Conservation (phyloP, 2,888 invertebrate genomes). For the Gandaritis pyraliata region DNA sequence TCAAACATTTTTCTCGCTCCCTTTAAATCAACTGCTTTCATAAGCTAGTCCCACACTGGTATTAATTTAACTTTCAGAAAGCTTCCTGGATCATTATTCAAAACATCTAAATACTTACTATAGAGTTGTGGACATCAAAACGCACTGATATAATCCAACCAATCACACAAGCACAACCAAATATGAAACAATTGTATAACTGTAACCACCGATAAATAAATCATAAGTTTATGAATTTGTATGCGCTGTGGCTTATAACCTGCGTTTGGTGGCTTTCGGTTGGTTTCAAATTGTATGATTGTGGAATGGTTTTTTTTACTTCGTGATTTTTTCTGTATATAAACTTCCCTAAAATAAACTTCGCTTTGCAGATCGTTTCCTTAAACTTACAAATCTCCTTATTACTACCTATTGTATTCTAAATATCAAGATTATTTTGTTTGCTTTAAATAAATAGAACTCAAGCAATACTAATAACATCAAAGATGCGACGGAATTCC, state of each 20-base stretch:
- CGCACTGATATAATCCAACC: conserved; percentile 19
- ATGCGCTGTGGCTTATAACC: conserved; percentile 36
- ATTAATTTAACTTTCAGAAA: not conserved
- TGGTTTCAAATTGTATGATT: conserved; percentile 8
- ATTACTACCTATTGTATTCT: too few species aligned
- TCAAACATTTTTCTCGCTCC: too few species aligned
- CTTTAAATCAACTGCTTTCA: too few species aligned
- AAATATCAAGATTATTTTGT: too few species aligned
- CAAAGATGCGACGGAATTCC: conserved; percentile 35
- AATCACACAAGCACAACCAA: conserved; percentile 34
- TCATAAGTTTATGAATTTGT: conserved; percentile 30
- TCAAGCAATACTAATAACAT: conserved; percentile 10
- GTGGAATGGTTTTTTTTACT: conserved; percentile 2
- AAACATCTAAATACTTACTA: not conserved
- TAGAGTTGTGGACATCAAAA: not conserved
- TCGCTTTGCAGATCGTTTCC: too few species aligned
- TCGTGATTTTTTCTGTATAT: not conserved
- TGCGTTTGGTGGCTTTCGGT: conserved; percentile 25
- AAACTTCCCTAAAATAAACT: not conserved
- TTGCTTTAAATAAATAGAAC: too few species aligned
- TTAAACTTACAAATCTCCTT: too few species aligned
- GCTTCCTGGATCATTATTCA: not conserved
- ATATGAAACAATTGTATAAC: conserved; percentile 46
- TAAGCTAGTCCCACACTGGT: too few species aligned
- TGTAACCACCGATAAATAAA: conserved; percentile 38